Base-by-base conservation (phyloP, 2,113 vertebrate species). In the Choloepus hoffmanni region DNA sequence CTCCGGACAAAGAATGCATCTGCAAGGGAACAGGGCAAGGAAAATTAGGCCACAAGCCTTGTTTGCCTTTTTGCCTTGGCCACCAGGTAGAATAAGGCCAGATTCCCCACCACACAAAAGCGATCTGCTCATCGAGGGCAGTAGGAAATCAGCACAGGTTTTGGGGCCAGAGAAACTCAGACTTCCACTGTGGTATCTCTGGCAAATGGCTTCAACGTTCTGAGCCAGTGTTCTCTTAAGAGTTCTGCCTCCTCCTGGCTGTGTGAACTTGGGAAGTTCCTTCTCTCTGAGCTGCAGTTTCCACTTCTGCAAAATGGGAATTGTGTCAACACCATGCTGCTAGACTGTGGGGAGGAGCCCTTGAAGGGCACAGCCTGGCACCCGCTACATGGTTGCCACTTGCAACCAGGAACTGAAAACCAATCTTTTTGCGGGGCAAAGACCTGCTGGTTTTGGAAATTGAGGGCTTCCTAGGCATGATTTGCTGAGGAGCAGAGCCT, bases 321-420 rank as follows among this genome's bases (percentile, higher is more conserved):
- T 7, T 36, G 18, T 23, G n/a, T 40, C 60, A 50, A 28, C 33
- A 43, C 30, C 92, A 55, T 0, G 16, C 24, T 14, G n/a, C n/a
- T 40, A n/a, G 62, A 3, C 2, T 40, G 18, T 4, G 28, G 72
- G 13, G 2, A 92, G 72, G 83, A 18, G 7, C 14, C 19, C 73
- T 63, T 73, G 15, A 11, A 87, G 36, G 43, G 65, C 14, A 11
- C 9, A 40, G 67, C 28, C 88, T 67, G 78, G 89, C 26, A 13
- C 11, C 40, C 1, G 0, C 48, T 14, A 0, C 1, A 0, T 23
- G 24, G 33, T 5, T 24, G 50, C 84, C 13, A 26, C 76, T 72
- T 67, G 73, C 63, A 63, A 68, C 60, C 50, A 70, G 86, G 30
- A 84, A 9, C 21, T 48, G 23, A 78, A 85, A 82, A 45, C 10